These are phyloP conservation scores for Fistularia tabacaria DNA, from an alignment of 2,797 vertebrate species.

Conservation along the genomic window DNA sequence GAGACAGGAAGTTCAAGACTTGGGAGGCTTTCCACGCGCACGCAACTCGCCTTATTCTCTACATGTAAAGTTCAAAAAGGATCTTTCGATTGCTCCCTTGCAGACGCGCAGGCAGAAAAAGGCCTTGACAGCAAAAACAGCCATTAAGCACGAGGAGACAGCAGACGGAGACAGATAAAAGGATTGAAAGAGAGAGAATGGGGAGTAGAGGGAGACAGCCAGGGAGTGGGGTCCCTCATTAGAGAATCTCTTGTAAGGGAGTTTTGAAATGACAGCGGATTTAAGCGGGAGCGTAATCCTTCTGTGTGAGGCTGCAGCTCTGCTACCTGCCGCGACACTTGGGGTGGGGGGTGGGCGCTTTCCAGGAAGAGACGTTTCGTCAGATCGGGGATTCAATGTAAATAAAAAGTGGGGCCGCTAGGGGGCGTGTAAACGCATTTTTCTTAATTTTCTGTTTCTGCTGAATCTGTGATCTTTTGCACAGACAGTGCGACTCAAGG, in stretches of 20 bases:
- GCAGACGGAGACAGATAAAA: slow-evolving; percentile 51
- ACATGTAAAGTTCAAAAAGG: slow-evolving; percentile 61
- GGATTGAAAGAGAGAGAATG: slow-evolving; percentile 32
- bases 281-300: slow-evolving; percentile 62
- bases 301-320: slow-evolving; percentile 45
- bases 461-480: no score
- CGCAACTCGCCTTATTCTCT: slow-evolving; percentile 40
- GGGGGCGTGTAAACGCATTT: no score
- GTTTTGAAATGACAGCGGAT: slow-evolving; percentile 68
- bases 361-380: not conserved
- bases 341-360: slow-evolving; percentile 5
- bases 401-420: no score
- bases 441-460: no score
- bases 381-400: no score
- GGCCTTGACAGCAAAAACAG: slow-evolving; percentile 49
- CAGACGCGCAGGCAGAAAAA: slow-evolving; percentile 43
- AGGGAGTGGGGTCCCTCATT: slow-evolving; percentile 61
- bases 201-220: slow-evolving; percentile 45
- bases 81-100: slow-evolving; percentile 27
- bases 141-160: slow-evolving; percentile 37
- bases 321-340: slow-evolving; percentile 31
- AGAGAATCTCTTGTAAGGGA: slow-evolving; percentile 63
- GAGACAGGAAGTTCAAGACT: slow-evolving; percentile 36
- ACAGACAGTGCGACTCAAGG: no score
- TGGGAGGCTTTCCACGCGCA: slow-evolving; percentile 35